phyloP scores from a whole-genome alignment of 2,888 invertebrate genomes.

The Malachius bipustulatus region DNA sequence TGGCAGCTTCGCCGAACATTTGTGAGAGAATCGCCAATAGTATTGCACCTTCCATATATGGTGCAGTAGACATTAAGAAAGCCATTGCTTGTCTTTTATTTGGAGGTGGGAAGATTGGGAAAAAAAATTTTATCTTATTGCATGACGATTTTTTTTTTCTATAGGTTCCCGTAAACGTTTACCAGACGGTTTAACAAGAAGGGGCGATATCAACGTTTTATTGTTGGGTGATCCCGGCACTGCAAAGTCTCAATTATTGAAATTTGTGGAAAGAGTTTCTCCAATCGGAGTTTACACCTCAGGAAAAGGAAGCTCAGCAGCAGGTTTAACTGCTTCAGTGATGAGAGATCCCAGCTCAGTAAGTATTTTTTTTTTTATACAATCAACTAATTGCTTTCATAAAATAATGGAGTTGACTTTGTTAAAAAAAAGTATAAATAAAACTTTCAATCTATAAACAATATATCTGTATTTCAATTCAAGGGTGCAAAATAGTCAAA shows the following conservation, averaged over 20 bases:
- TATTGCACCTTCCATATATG: constrained; percentile 95
- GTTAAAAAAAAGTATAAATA: no score
- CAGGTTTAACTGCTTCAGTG: constrained; percentile 96
- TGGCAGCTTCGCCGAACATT: constrained; percentile 75
- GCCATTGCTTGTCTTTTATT: constrained; percentile 91
- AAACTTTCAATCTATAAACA: no score
- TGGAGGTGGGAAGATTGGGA: constrained; percentile 70
- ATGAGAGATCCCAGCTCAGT: constrained; percentile 86
- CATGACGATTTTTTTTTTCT: constrained; percentile 11
- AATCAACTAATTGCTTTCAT: no score
- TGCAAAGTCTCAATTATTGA: constrained; percentile 95
- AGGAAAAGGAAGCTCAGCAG: constrained; percentile 99
- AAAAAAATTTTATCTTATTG: not conserved
- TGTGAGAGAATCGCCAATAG: constrained; percentile 82
- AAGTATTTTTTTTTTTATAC: no score
- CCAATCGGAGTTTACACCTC: constrained; percentile 96
- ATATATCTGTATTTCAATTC: no score
- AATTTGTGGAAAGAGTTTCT: constrained; percentile 91
- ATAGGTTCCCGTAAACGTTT: constrained; percentile 67
- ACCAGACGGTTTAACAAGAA: constrained; percentile 88
- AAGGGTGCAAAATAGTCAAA: no score
- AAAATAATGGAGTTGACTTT: no score
- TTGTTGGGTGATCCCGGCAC: constrained; percentile 97
- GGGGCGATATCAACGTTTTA: constrained; percentile 94
- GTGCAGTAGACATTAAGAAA: constrained; percentile 89